A percentile compares a stretch with the other conserved stretches of the same genome.
phyloP scores from a whole-genome alignment of 2,797 vertebrate genomes.

The Cephalopachus bancanus region DNA sequence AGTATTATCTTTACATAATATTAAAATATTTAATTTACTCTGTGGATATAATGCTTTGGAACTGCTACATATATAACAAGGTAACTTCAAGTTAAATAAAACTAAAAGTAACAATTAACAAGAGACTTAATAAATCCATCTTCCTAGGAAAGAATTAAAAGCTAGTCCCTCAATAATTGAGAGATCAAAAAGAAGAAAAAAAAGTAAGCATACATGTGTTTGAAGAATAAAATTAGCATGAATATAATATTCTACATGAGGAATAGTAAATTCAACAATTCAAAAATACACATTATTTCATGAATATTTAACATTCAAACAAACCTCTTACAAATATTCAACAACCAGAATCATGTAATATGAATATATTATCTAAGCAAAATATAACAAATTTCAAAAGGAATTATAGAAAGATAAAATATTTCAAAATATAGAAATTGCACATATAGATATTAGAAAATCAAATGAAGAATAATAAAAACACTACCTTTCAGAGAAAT shows the following conservation, averaged over 20 bases:
- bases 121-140: not conserved
- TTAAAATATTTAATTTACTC: not conserved
- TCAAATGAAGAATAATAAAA: not conserved
- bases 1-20: not conserved
- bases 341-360: not conserved
- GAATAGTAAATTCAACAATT: not conserved
- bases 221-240: slow-evolving; percentile 28
- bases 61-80: not conserved
- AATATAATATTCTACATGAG: not conserved
- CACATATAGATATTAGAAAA: not conserved
- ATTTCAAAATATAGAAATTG: not conserved
- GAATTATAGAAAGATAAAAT: not conserved
- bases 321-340: not conserved
- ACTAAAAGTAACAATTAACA: not conserved
- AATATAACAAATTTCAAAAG: not conserved
- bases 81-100: slow-evolving; percentile 5
- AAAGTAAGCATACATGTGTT: not conserved
- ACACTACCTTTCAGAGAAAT: not conserved
- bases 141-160: not conserved
- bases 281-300: not conserved
- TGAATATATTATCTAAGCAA: not conserved
- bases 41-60: not conserved
- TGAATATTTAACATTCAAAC: not conserved
- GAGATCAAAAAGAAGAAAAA: not conserved
- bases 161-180: not conserved